phyloP scores from a whole-genome alignment of 2,797 vertebrate species.

The Choloepus didactylus region DNA sequence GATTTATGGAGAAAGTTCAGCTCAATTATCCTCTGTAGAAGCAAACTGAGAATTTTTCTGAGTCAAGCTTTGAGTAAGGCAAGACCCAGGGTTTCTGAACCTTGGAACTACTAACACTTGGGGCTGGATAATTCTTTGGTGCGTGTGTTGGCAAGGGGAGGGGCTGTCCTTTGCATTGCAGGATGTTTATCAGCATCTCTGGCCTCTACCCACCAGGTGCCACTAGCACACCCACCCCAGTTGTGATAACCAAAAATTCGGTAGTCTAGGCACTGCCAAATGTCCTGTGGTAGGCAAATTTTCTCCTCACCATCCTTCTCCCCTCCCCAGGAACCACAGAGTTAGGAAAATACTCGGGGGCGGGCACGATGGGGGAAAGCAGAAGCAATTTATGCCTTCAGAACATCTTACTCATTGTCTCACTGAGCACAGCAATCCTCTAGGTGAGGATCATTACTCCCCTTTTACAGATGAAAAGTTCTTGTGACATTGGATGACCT shows the following conservation, averaged over 20 bases:
- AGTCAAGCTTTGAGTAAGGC: background rate
- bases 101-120: background rate
- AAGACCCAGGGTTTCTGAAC: background rate
- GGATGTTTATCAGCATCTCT: background rate
- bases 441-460: background rate
- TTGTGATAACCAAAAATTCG: background rate
- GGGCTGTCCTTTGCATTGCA: background rate
- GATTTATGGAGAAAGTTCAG: conserved; percentile 46
- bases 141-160: no score
- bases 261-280: background rate
- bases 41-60: background rate
- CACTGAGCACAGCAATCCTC: background rate
- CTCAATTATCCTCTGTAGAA: conserved; percentile 45
- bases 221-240: background rate
- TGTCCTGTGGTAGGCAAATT: background rate
- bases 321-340: background rate
- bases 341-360: background rate
- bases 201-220: no score
- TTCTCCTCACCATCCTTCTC: no score
- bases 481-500: background rate
- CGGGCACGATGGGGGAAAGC: background rate
- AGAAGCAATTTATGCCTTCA: background rate
- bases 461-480: background rate
- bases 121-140: no score
- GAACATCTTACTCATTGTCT: background rate